phyloP scores from a whole-genome alignment of 2,797 vertebrate species.

The Periparus ater region DNA sequence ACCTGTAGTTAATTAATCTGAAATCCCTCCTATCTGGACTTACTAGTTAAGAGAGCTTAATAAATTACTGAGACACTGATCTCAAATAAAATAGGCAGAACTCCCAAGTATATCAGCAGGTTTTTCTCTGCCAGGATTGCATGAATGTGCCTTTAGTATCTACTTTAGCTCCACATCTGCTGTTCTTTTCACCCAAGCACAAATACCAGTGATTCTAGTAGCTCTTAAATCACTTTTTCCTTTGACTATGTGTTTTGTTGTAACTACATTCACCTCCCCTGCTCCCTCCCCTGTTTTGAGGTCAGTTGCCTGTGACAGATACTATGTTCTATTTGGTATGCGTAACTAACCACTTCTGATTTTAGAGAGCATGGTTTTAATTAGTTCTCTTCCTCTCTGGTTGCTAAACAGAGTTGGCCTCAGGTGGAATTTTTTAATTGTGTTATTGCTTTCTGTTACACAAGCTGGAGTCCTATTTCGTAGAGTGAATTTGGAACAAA shows the following conservation, averaged over 20 bases:
- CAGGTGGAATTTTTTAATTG: conserved; percentile 57
- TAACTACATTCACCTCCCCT: background rate
- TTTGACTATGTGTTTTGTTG: conserved; percentile 6
- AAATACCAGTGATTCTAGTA: background rate
- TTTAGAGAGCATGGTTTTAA: conserved; percentile 44
- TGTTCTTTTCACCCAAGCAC: background rate
- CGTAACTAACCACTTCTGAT: conserved; percentile 27
- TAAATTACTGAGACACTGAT: background rate
- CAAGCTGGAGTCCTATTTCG: background rate
- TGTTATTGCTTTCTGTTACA: background rate
- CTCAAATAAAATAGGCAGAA: background rate
- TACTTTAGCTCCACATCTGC: background rate
- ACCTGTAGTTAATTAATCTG: background rate
- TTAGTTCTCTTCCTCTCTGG: conserved; percentile 39
- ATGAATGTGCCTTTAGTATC: background rate
- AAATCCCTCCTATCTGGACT: background rate
- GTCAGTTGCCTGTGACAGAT: conserved; percentile 9
- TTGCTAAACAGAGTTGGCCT: conserved; percentile 29
- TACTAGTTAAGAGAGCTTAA: background rate
- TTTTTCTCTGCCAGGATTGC: background rate
- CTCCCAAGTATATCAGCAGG: background rate
- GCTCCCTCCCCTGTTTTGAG: conserved; percentile 15
- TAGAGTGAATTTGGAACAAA: background rate
- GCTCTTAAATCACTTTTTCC: conserved; percentile 14
- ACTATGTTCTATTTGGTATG: conserved; percentile 1